Evolutionary conservation across 2,113 vertebrate genomes (phyloP).

Genomic region (Ceyx cyanopectus): DNA sequence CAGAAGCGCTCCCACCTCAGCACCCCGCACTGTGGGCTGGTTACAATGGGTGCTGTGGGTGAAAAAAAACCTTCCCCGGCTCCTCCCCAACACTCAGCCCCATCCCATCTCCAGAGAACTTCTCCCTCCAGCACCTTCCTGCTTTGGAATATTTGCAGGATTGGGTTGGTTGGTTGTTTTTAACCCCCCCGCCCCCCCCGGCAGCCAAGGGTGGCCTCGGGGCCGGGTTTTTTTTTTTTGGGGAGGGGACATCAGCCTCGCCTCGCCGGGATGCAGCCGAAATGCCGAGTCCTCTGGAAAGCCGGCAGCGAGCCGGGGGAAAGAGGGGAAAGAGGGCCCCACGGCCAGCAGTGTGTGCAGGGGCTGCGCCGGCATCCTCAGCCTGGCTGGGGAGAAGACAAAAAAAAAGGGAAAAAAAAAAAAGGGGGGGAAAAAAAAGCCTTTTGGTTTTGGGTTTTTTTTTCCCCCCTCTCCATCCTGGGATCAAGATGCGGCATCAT

Average conservation of each 20-base stretch:
- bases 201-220: too few relatives aligned
- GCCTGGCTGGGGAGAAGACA: neutral
- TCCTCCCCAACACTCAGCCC: neutral
- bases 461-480: too few relatives aligned
- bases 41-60: rapidly evolving
- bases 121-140: neutral
- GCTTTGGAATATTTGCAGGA: rapidly evolving
- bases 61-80: neutral
- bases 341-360: neutral
- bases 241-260: neutral
- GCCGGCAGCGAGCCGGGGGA: neutral
- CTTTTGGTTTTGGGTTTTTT: too few relatives aligned
- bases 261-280: neutral
- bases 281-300: neutral
- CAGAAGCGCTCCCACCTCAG: rapidly evolving
- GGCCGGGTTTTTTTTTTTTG: too few relatives aligned
- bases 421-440: too few relatives aligned
- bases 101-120: neutral
- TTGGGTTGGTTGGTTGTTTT: too few relatives aligned
- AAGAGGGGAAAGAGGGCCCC: neutral
- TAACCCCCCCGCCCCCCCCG: too few relatives aligned
- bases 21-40: rapidly evolving
- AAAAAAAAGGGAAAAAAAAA: too few relatives aligned
- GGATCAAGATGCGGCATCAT: too few relatives aligned
- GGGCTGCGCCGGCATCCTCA: neutral